Base-by-base conservation (phyloP, 2,888 invertebrate species). In the Aporophyla lueneburgensis region DNA sequence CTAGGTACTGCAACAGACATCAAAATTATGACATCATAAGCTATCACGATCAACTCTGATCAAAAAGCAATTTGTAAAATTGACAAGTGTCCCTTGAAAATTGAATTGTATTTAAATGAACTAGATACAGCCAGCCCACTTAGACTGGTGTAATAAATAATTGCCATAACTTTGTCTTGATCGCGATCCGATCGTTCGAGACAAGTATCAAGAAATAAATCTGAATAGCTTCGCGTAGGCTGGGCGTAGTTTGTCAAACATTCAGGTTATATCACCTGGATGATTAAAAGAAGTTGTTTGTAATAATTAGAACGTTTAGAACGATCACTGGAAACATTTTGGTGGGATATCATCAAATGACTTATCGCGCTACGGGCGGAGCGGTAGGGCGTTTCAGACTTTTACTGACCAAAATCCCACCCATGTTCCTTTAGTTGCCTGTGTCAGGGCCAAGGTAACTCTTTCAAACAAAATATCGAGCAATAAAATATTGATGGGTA, bases 181-280 rank as follows among this genome's bases (percentile, higher is more conserved):
- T 78, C 61, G 78, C 56, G 70, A 78, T 87, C 58, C 62, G 76
- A 86, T 85, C 82, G 79, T 81, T 82, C 74, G 58, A 70, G 59
- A 49, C 59, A 80, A 84, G 81, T 86, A 84, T 87, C 86, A 81
- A 80, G 89, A 80, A 71, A 92, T 91, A 92, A 89, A 92, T 92
- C 85, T 85, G 83, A 86, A 87, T 88, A 84, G 86, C 78, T 84
- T 76, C 79, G 78, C 78, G 81, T 80, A 80, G 82, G 78, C 67
- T 78, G 80, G 71, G 75, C 62, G 65, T 74, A 84, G 82, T 91
- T 87, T 87, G 88, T 87, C 89, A 88, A 87, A 88, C 84, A 86
- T 85, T 84, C 82, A 81, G 78, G 85, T 80, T 81, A 87, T 87
- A 81, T 76, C 78, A 70, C 24, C 61, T 43, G 78, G 81, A 82